Base-by-base conservation (phyloP, 2,888 invertebrate genomes). In the Pyralis farinalis region DNA sequence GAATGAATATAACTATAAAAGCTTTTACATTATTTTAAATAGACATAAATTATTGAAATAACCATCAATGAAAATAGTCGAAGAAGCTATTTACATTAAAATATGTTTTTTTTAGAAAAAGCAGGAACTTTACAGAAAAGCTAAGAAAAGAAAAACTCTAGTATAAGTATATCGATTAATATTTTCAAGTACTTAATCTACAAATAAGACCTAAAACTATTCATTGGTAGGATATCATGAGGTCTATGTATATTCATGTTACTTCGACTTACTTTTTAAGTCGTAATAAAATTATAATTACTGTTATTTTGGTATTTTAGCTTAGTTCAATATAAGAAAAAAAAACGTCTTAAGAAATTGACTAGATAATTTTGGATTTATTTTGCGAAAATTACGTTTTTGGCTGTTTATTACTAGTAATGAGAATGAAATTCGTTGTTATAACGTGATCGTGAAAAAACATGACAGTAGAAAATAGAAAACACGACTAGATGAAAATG, bases 361-460 rank as follows among this genome's bases (percentile, higher is more conserved):
- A 87, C 87, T 87, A 87, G 87, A 87, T 70, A 86, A 84, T 74
- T 85, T 85, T 86, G 82, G 84, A 79, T 82, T 78, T 53, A 49
- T 3, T 39, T 49, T 67, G 63, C 75, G 70, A 77, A 67, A 73
- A 58, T 57, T 48, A 58, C 51, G 49, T 53, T 59, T 76, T 84
- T 83, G 80, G 81, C 71, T 76, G 75, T 56, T 46, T 55, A 63
- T 37, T 40, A 39, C n/a, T 36, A 42, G 37, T 35, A 38, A 12
- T 34, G 41, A 40, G 21, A 30, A 31, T 40, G 42, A 42, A 49
- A 42, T 35, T 36, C 36, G 39, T 31, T 27, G 31, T 11, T 9
- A 34, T 37, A 30, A 34, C 16, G 40, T 41, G 37, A 16, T 42
- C 25, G 37, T 43, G 44, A 38, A 34, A 38, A 46, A 42, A 37